phyloP scores from a whole-genome alignment of 2,888 invertebrate genomes.

The Dysmachus trigonus region DNA sequence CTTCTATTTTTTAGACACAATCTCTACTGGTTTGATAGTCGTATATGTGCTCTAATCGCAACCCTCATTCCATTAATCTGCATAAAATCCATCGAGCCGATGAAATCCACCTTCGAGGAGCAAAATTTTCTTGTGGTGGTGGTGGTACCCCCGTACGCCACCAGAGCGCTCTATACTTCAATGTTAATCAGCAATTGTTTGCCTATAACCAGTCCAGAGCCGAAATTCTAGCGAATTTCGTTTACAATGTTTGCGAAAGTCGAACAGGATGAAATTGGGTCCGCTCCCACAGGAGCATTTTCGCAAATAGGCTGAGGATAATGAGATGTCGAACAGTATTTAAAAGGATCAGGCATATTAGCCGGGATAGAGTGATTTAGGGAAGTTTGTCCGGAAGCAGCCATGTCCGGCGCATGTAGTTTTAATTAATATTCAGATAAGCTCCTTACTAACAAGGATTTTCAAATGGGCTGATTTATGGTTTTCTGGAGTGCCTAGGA shows the following conservation, averaged over 20 bases:
- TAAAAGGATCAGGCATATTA: neutral
- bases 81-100: neutral
- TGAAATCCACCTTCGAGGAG: conserved; percentile 2
- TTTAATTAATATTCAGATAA: conserved; percentile 28
- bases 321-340: neutral
- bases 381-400: neutral
- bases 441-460: neutral
- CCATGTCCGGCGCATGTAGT: neutral
- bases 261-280: neutral
- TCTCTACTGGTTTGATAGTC: neutral
- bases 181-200: conserved; percentile 19
- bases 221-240: neutral
- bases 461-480: neutral
- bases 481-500: neutral
- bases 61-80: neutral
- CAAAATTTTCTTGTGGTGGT: neutral
- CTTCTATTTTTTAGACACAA: neutral
- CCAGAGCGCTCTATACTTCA: neutral
- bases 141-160: neutral
- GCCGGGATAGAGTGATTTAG: neutral
- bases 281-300: conserved; percentile 22
- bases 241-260: conserved; percentile 1
- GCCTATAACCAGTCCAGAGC: neutral
- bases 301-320: conserved; percentile 13
- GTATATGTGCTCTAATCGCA: neutral